phyloP scores from a whole-genome alignment of 1,140 invertebrate genomes.

The Lasaia peninsularis region DNA sequence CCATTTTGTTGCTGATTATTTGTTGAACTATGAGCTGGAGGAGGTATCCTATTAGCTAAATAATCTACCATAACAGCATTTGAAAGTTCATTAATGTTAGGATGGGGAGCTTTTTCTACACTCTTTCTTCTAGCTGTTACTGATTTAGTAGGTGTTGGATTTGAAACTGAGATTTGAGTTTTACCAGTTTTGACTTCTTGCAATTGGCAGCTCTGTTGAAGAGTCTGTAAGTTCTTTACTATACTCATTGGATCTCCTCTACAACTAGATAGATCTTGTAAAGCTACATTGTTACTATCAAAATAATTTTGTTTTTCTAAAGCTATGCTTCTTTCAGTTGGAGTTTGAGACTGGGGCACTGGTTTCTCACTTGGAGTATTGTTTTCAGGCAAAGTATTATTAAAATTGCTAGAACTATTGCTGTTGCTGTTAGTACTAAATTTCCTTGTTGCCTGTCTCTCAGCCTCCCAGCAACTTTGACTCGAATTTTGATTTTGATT shows the following conservation, averaged over 20 bases:
- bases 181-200: slow-evolving; percentile 74
- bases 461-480: slow-evolving; percentile 71
- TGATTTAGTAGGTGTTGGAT: slow-evolving; percentile 45
- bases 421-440: slow-evolving; percentile 63
- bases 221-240: slow-evolving; percentile 84
- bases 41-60: slow-evolving; percentile 80
- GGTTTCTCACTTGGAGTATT: slow-evolving; percentile 70
- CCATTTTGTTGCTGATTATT: slow-evolving; percentile 82
- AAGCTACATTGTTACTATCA: slow-evolving; percentile 76
- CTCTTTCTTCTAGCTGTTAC: slow-evolving; percentile 71
- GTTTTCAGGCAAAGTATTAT: slow-evolving; percentile 70
- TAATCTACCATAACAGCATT: slow-evolving; percentile 78
- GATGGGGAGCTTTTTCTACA: slow-evolving; percentile 71
- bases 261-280: slow-evolving; percentile 84
- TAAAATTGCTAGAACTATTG: slow-evolving; percentile 53
- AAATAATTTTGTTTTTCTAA: slow-evolving; percentile 63
- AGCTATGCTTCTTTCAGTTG: slow-evolving; percentile 44
- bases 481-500: slow-evolving; percentile 66
- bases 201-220: slow-evolving; percentile 80
- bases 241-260: slow-evolving; percentile 86
- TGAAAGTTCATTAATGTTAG: slow-evolving; percentile 75
- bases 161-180: slow-evolving; percentile 43
- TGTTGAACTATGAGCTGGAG: slow-evolving; percentile 83
- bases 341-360: slow-evolving; percentile 42
- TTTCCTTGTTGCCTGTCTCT: slow-evolving; percentile 60